A percentile compares a stretch with the other conserved stretches of the same genome.
These are phyloP conservation scores for Nothobranchius kuhntae DNA, from an alignment of 2,113 vertebrate genomes.

Conservation along the genomic window DNA sequence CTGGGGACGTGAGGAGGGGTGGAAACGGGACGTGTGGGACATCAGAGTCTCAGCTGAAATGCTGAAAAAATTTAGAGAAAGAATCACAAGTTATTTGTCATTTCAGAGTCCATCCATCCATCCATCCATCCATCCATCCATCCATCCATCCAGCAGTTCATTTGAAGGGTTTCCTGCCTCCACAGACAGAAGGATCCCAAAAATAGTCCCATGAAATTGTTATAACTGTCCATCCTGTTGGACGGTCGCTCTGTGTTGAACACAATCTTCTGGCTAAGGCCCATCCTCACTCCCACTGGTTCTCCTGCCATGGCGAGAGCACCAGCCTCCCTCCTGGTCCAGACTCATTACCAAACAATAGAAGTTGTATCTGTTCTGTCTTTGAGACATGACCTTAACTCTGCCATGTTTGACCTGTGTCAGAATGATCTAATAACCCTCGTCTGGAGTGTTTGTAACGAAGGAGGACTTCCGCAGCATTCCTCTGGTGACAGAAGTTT, in stretches of 20 bases:
- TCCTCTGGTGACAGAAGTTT: too few relatives aligned
- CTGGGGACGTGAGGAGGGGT: too few relatives aligned
- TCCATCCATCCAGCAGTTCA: neutral
- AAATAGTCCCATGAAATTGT: conserved; percentile 63
- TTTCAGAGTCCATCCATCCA: neutral
- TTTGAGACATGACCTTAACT: too few relatives aligned
- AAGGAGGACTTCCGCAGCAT: too few relatives aligned
- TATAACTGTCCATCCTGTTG: conserved; percentile 54
- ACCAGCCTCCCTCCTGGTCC: conserved; percentile 28
- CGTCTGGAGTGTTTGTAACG: too few relatives aligned
- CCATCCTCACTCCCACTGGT: conserved; percentile 48
- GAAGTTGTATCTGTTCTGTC: too few relatives aligned
- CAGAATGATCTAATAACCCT: too few relatives aligned
- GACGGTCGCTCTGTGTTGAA: conserved; percentile 39
- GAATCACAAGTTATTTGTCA: too few relatives aligned
- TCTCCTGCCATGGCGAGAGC: conserved; percentile 15
- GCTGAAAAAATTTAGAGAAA: too few relatives aligned
- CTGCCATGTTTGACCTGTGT: too few relatives aligned
- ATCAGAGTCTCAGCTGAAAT: too few relatives aligned
- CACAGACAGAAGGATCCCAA: conserved; percentile 58
- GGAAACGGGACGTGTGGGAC: too few relatives aligned
- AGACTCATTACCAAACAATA: conserved; percentile 3
- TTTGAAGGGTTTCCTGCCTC: conserved; percentile 24
- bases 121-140: neutral
- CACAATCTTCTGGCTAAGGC: conserved; percentile 41